Conservation (phyloP, 2,113 vertebrate species). For the Silurus asotus region DNA sequence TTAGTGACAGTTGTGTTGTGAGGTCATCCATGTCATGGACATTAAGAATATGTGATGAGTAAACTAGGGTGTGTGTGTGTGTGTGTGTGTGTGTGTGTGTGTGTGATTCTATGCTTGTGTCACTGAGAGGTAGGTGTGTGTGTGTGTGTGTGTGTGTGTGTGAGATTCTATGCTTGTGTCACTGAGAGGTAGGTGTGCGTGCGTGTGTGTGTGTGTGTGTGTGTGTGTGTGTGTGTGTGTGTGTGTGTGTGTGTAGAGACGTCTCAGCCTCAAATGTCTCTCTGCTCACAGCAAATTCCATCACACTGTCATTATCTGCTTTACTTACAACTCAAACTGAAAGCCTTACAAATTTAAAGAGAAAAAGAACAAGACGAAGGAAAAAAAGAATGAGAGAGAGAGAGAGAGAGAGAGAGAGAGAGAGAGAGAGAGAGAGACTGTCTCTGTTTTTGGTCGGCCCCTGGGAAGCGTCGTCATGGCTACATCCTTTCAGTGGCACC, state of each 20-base stretch:
- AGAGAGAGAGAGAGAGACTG: slow-evolving; percentile 11
- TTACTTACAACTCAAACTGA: background rate
- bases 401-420: background rate
- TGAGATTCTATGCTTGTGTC: background rate
- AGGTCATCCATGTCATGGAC: background rate
- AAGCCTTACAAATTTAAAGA: background rate
- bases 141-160: slow-evolving; percentile 1
- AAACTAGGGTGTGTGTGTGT: background rate
- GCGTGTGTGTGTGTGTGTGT: slow-evolving; percentile 19
- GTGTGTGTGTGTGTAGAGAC: background rate
- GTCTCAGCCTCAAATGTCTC: background rate
- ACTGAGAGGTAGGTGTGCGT: background rate
- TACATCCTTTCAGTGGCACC: slow-evolving; percentile 57
- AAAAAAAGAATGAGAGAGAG: background rate
- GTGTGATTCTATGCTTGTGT: background rate
- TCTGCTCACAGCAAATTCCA: background rate
- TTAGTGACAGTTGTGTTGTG: background rate
- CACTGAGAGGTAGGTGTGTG: background rate
- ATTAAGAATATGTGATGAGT: background rate
- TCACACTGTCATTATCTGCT: background rate
- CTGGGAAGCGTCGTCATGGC: slow-evolving; percentile 70
- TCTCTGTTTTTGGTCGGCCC: slow-evolving; percentile 63
- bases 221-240: background rate
- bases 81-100: background rate
- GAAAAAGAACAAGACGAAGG: background rate